These are phyloP conservation scores for Promerops cafer DNA, from an alignment of 2,113 vertebrate genomes.

Conservation along the genomic window DNA sequence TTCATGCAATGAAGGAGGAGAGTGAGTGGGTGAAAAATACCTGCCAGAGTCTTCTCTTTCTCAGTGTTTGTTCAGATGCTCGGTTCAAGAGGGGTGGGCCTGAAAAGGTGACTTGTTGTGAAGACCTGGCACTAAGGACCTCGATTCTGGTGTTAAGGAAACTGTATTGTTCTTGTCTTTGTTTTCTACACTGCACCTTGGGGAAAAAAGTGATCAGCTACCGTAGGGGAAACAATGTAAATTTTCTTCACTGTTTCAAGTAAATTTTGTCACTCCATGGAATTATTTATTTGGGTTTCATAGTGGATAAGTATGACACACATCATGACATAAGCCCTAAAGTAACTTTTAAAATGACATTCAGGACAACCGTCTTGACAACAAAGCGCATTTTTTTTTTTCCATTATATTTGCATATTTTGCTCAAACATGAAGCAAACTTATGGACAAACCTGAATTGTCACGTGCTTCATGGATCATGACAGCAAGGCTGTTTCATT, in stretches of 20 bases:
- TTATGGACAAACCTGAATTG: conserved; percentile 19
- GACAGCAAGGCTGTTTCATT: conserved; percentile 28
- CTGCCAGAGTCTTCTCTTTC: background rate
- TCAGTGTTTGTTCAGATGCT: background rate
- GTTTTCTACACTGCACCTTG: background rate
- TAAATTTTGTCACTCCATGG: conserved; percentile 17
- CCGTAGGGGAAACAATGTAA: background rate
- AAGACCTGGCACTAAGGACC: background rate
- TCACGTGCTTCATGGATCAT: conserved; percentile 40
- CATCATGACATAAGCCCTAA: conserved; percentile 34
- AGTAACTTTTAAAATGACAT: conserved; percentile 27
- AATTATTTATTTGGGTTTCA: conserved; percentile 53
- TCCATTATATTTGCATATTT: conserved; percentile 21
- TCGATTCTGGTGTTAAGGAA: background rate
- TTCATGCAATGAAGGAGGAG: background rate
- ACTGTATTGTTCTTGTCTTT: background rate
- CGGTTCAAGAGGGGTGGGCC: background rate
- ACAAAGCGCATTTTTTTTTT: background rate
- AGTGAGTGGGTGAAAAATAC: background rate
- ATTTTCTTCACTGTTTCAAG: conserved; percentile 25
- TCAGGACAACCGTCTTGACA: conserved; percentile 37
- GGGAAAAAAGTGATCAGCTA: background rate
- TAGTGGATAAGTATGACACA: conserved; percentile 22
- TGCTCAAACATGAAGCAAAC: conserved; percentile 29
- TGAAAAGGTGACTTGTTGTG: background rate